phyloP scores from a whole-genome alignment of 2,888 invertebrate species.

The Ischnura elegans region DNA sequence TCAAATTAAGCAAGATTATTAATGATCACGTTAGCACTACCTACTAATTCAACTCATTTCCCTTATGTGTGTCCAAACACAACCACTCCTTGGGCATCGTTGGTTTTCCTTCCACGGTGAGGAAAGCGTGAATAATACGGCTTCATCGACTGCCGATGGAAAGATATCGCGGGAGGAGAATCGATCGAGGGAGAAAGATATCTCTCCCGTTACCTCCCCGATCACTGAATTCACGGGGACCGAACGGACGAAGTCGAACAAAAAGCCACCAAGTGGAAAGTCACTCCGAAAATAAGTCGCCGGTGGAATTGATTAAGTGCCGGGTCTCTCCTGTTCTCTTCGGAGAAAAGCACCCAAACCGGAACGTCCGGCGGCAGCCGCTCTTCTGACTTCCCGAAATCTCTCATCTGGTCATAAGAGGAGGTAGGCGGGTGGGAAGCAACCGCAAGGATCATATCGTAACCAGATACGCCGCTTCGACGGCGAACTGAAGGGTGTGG shows the following conservation, averaged over 20 bases:
- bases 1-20: neutral
- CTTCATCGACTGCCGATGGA: conserved; percentile 7
- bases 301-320: conserved; percentile 6
- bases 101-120: neutral
- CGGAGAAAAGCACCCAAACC: neutral
- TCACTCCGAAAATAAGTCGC: conserved; percentile 26
- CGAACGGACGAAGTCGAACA: neutral
- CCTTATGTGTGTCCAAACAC: neutral
- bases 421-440: neutral
- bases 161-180: neutral
- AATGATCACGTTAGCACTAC: neutral
- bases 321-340: neutral
- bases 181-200: neutral
- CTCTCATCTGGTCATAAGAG: neutral
- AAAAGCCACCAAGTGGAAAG: neutral
- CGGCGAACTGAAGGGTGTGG: neutral
- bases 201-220: neutral
- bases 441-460: neutral
- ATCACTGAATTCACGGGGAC: neutral
- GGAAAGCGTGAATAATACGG: neutral
- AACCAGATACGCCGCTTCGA: neutral
- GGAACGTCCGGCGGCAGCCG: neutral
- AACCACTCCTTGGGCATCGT: neutral
- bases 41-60: neutral
- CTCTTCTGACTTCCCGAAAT: neutral